Base-by-base conservation (phyloP, 2,888 invertebrate genomes). In the Oxytorus armatus region DNA sequence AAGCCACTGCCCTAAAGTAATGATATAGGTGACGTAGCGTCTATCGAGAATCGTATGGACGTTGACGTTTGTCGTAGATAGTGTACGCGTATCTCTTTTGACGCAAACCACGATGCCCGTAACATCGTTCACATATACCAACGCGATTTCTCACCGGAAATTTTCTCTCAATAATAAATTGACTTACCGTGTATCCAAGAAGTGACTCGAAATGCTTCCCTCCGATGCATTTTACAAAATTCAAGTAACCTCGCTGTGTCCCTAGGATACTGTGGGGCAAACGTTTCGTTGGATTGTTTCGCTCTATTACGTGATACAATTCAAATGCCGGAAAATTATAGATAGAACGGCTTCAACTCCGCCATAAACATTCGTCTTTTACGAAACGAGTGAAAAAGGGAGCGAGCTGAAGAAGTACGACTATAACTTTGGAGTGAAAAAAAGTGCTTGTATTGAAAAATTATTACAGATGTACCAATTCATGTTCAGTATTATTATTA, bases 1-100 rank as follows among this genome's bases (percentile, higher is more conserved):
- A 84, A 81, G 81, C 75, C 81, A 73, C 82, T 83, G 80, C 82
- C 78, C 83, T 84, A 74, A 73, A 79, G 78, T 84, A 85, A 85
- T 84, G 81, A 85, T 82, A 83, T 72, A 72, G 42, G 55, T 44
- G 63, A 73, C 44, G 42, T 25, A 39, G 55, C 29, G 75, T 76
- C 65, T 59, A 61, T 81, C 66, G 66, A 25, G 61, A 33, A 39
- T 57, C 75, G 75, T 68, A 29, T 29, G n/a, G n/a, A 68, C 72
- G 61, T 82, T 81, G 80, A 76, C 73, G 74, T 77, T 59, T 36
- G 63, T 77, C 51, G 10, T n/a, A 8, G 39, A 59, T 25, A 66
- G 36, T 47, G 25, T 29, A 49, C 36, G 51, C 36, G n/a, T 47
- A 10, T 47, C 1, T 57, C 16, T 66, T 47, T 18, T 23, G 33